These are phyloP conservation scores for Phyllotis vaccarum DNA, from an alignment of 2,797 vertebrate genomes.

Conservation along the genomic window DNA sequence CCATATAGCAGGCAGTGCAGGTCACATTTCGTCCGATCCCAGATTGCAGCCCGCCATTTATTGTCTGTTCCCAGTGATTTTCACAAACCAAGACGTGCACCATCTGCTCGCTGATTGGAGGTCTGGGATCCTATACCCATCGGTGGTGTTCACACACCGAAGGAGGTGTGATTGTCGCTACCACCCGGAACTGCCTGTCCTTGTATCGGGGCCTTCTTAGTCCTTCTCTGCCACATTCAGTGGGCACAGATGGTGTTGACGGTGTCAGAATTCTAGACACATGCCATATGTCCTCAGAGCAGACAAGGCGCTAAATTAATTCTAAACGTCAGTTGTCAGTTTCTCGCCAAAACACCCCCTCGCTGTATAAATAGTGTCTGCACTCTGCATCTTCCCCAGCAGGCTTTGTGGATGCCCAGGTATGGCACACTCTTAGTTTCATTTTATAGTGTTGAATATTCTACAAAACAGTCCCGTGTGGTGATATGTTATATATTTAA, in stretches of 20 bases:
- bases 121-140: neutral
- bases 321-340: slow-evolving; percentile 65
- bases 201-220: neutral
- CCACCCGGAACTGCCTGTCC: fast-evolving
- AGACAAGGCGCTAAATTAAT: slow-evolving; percentile 81
- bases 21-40: neutral
- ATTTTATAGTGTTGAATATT: slow-evolving; percentile 31
- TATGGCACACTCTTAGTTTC: slow-evolving; percentile 58
- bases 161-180: slow-evolving; percentile 6
- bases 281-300: slow-evolving; percentile 75
- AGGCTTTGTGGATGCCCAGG: slow-evolving; percentile 36
- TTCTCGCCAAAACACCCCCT: slow-evolving; percentile 48
- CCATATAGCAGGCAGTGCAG: fast-evolving
- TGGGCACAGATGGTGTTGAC: slow-evolving; percentile 45
- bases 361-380: slow-evolving; percentile 70
- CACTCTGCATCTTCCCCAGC: slow-evolving; percentile 52
- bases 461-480: slow-evolving; percentile 71
- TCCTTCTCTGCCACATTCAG: slow-evolving; percentile 13
- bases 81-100: neutral
- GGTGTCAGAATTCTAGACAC: slow-evolving; percentile 74
- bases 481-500: no score
- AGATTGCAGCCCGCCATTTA: neutral
- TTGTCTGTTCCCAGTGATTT: neutral
- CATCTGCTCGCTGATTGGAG: slow-evolving; percentile 59
- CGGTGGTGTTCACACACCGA: neutral